Evolutionary conservation across 2,888 invertebrate genomes (phyloP), one percentile per base, ranked within the genome.

Genomic region (Harpagoxenus sublaevis): DNA sequence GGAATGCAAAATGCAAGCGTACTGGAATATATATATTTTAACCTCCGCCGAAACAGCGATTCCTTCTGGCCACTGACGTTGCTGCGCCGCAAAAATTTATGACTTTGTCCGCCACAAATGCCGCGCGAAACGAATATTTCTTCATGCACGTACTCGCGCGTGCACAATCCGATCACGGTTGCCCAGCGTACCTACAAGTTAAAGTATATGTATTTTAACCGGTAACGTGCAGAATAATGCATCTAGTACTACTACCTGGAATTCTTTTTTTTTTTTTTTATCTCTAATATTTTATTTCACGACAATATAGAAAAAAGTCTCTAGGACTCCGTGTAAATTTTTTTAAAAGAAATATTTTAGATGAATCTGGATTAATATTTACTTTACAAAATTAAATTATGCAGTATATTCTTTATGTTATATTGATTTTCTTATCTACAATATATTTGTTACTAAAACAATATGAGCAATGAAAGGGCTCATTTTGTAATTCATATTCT

Each of bases 1-100:
- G 75, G 82, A 82, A 82, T 82, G 82, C 82, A 82, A 82, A 82
- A 75, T 74, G 74, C 74, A 51, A 73, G 62, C 82, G 51, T 74
- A 63, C 53, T 39, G 66, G 68, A 66, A 77, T 78, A 70, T 78
- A 70, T 78, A 57, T 78, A 78, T 78, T 78, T 78, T 57, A 31
- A 55, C 70, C 78, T 70, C 70, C 78, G 55, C 55, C 78, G 78
- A 78, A 78, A 78, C 70, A 70, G 78, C 78, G 70, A 78, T 78
- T 78, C 70, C 70, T 78, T 70, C 70, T 78, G 70, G 78, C 70
- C 55, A 78, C 78, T 70, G 78, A 68, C 78, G 70, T 78, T 45
- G 70, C 55, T 45, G 68, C 28, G 66, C 66, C 68, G 42, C 45
- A 51, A 78, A 78, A 78, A 78, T 78, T 78, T 78, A 78, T 55